phyloP scores from a whole-genome alignment of 2,888 invertebrate genomes.

The Dasypolia templi region DNA sequence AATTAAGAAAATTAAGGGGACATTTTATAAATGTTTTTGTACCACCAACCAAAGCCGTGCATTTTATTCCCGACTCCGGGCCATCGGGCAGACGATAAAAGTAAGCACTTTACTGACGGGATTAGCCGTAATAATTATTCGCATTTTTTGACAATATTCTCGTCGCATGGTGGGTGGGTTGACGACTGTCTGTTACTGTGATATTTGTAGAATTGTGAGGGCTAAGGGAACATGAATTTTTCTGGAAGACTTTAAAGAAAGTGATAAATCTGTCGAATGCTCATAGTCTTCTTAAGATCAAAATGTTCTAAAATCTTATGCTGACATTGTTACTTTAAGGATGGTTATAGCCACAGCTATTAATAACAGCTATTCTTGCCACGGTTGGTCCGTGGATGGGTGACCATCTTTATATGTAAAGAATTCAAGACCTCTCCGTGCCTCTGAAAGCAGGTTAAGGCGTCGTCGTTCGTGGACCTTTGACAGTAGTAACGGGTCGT shows the following conservation, averaged over 20 bases:
- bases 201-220: neutral
- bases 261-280: neutral
- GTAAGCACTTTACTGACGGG: constrained; percentile 63
- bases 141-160: constrained; percentile 70
- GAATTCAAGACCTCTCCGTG: too few relatives aligned
- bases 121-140: constrained; percentile 68
- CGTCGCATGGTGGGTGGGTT: constrained; percentile 26
- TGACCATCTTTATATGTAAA: too few relatives aligned
- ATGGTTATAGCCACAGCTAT: too few relatives aligned
- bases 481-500: too few relatives aligned
- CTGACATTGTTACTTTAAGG: too few relatives aligned
- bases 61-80: constrained; percentile 66
- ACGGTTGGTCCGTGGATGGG: too few relatives aligned
- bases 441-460: too few relatives aligned
- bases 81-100: constrained; percentile 65
- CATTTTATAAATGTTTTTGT: constrained; percentile 20
- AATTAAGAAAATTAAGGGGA: too few relatives aligned
- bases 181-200: neutral
- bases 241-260: neutral
- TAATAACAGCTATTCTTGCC: too few relatives aligned
- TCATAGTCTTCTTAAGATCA: neutral
- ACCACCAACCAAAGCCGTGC: constrained; percentile 49
- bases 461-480: too few relatives aligned
- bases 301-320: neutral
- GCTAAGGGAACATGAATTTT: neutral